Conservation (phyloP, 2,113 vertebrate species). For the Conger conger region DNA sequence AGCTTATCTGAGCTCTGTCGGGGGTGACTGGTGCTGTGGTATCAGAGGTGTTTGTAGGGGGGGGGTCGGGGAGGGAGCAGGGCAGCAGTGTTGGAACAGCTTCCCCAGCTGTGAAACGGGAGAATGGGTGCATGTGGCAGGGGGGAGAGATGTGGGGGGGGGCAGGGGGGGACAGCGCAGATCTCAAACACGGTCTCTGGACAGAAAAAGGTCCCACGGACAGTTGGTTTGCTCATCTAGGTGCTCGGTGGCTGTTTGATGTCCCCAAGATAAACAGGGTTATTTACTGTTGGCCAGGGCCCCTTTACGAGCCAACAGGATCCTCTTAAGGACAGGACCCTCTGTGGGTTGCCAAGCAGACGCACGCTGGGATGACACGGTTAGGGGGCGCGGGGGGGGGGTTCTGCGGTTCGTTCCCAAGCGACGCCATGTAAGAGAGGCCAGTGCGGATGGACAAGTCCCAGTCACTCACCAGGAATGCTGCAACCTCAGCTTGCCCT, state of each 20-base stretch:
- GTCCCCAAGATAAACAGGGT: constrained; percentile 58
- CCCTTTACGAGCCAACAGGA: constrained; percentile 6
- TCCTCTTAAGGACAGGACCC: constrained; percentile 35
- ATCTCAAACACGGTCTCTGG: neutral
- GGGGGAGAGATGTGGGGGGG: constrained; percentile 5
- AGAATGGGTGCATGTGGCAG: constrained; percentile 36
- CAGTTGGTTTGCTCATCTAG: constrained; percentile 67
- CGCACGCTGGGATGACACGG: neutral
- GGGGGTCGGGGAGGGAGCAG: constrained; percentile 36
- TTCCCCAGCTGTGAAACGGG: constrained; percentile 60
- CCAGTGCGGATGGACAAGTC: neutral
- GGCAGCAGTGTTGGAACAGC: constrained; percentile 36
- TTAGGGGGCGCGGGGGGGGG: neutral
- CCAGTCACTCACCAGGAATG: constrained; percentile 12
- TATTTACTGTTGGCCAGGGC: constrained; percentile 52
- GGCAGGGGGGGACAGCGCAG: constrained; percentile 12
- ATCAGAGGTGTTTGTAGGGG: constrained; percentile 30
- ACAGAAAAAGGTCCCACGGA: constrained; percentile 8
- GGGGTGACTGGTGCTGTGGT: constrained; percentile 21
- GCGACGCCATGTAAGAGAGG: constrained; percentile 11
- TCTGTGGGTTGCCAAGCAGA: constrained; percentile 33
- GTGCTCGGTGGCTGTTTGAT: constrained; percentile 55
- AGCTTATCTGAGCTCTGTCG: constrained; percentile 34
- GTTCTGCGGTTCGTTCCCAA: neutral
- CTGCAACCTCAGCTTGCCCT: constrained; percentile 30